Conservation (phyloP, 1,140 invertebrate genomes). For the Antheraea pernyi region DNA sequence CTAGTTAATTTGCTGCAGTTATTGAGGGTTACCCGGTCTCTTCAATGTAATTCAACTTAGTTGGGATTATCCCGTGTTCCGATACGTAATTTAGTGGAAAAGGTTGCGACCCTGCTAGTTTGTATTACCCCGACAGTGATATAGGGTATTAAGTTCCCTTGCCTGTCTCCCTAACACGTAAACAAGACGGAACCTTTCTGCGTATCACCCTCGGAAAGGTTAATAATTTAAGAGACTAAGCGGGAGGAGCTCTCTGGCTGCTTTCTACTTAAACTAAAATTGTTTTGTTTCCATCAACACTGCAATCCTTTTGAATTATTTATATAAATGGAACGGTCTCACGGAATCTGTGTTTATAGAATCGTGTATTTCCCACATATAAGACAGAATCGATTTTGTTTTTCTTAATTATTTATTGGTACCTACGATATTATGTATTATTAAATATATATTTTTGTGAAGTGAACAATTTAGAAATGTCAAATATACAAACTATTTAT, state of each 20-base stretch:
- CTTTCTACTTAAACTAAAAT: constrained; percentile 58
- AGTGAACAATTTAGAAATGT: no score
- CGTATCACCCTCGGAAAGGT: constrained; percentile 67
- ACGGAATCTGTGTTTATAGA: constrained; percentile 1
- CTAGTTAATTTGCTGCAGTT: constrained; percentile 39
- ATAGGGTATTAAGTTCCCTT: constrained; percentile 76
- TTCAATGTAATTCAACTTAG: constrained; percentile 66
- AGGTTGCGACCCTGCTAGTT: constrained; percentile 73
- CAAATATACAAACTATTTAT: no score
- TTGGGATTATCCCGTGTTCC: constrained; percentile 71
- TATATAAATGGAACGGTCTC: constrained; percentile 12
- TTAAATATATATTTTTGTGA: no score
- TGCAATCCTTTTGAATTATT: constrained; percentile 37
- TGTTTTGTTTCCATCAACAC: constrained; percentile 46
- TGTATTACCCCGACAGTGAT: constrained; percentile 74
- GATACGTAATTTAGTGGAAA: constrained; percentile 77
- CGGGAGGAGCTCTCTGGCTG: constrained; percentile 55
- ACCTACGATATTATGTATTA: no score
- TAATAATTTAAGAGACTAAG: constrained; percentile 77
- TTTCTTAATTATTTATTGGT: no score
- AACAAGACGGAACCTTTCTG: constrained; percentile 75
- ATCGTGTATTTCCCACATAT: not conserved
- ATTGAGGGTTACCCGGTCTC: constrained; percentile 52
- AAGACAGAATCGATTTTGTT: no score
- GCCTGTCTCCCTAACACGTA: constrained; percentile 73